A percentile compares a stretch with the other conserved stretches of the same genome.
phyloP scores from a whole-genome alignment of 1,140 invertebrate species.

The Lutraria rhynchaena region DNA sequence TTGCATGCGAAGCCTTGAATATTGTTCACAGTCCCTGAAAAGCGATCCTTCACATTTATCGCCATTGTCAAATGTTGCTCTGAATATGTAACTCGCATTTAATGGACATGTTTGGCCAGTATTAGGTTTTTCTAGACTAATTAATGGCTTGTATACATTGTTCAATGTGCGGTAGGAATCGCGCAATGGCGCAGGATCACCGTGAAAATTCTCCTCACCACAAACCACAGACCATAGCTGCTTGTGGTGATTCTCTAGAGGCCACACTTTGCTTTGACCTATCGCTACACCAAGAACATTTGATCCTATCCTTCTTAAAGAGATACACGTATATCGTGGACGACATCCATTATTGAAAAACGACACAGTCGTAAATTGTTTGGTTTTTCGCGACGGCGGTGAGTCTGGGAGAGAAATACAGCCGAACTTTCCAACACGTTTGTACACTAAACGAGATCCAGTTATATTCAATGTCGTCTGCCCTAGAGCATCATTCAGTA shows the following conservation, averaged over 20 bases:
- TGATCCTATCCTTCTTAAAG: slow-evolving; percentile 56
- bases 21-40: slow-evolving; percentile 65
- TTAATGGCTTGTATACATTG: slow-evolving; percentile 66
- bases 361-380: slow-evolving; percentile 66
- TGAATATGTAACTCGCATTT: slow-evolving; percentile 58
- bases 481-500: slow-evolving; percentile 45
- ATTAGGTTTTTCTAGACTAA: slow-evolving; percentile 30
- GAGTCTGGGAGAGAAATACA: slow-evolving; percentile 67
- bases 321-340: slow-evolving; percentile 69
- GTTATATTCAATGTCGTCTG: slow-evolving; percentile 51
- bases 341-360: slow-evolving; percentile 70
- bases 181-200: slow-evolving; percentile 65
- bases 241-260: slow-evolving; percentile 44
- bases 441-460: slow-evolving; percentile 57
- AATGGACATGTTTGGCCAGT: slow-evolving; percentile 60
- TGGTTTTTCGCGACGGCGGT: slow-evolving; percentile 22
- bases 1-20: slow-evolving; percentile 60
- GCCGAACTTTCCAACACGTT: slow-evolving; percentile 64
- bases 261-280: slow-evolving; percentile 68
- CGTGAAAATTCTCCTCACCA: slow-evolving; percentile 52
- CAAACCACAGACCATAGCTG: slow-evolving; percentile 59
- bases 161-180: slow-evolving; percentile 65
- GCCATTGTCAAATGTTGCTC: slow-evolving; percentile 61
- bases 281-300: slow-evolving; percentile 63
- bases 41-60: slow-evolving; percentile 63